These are phyloP conservation scores for Dendropsophus ebraccatus DNA, from an alignment of 2,113 vertebrate species.

Conservation along the genomic window DNA sequence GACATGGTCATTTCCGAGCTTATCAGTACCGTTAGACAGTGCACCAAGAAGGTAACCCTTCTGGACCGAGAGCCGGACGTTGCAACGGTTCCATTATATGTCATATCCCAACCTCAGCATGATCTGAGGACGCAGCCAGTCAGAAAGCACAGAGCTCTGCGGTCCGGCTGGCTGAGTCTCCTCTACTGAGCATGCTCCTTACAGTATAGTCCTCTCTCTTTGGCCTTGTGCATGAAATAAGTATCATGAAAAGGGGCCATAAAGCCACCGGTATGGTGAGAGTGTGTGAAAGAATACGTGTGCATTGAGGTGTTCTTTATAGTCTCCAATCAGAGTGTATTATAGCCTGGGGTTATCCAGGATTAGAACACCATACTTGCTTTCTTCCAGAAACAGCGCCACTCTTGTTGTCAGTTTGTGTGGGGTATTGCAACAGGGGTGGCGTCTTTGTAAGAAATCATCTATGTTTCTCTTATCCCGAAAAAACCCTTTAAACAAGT, in stretches of 20 bases:
- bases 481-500: too few species aligned
- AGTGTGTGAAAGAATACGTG: conserved; percentile 48
- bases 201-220: background rate
- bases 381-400: background rate
- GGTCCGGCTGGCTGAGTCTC: conserved; percentile 36
- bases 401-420: too few species aligned
- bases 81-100: conserved; percentile 57
- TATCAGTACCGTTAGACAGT: conserved; percentile 99
- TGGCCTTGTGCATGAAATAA: conserved; percentile 39
- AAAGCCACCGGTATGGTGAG: conserved; percentile 29
- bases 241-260: background rate
- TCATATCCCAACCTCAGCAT: conserved; percentile 72
- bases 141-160: conserved; percentile 48
- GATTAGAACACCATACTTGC: too few species aligned
- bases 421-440: too few species aligned
- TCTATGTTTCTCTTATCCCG: too few species aligned
- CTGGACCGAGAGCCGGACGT: background rate
- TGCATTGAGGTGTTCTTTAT: background rate
- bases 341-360: background rate
- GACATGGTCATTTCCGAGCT: conserved; percentile 99
- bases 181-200: conserved; percentile 38
- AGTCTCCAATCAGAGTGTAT: background rate
- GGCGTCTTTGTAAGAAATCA: too few species aligned
- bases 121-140: conserved; percentile 66
- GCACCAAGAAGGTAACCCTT: conserved; percentile 93